Evolutionary conservation across 2,888 invertebrate genomes (phyloP).

Genomic region (Mellilla xanthometata): DNA sequence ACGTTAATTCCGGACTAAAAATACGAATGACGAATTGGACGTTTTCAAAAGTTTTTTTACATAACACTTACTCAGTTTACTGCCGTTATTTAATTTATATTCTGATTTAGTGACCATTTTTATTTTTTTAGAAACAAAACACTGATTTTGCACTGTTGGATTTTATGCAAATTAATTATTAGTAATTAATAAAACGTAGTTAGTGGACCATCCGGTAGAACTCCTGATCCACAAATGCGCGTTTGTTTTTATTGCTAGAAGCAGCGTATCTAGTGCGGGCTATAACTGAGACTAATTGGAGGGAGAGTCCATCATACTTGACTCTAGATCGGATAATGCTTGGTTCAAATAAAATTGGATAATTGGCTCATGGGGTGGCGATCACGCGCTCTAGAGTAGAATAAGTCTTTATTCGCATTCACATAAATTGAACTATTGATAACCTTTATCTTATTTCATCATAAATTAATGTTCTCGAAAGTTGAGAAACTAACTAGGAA

Average conservation of each 20-base stretch:
- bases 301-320: slow-evolving; percentile 31
- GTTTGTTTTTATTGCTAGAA: slow-evolving; percentile 9
- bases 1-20: slow-evolving; percentile 14
- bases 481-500: too few species aligned
- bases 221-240: slow-evolving; percentile 15
- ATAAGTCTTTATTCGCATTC: too few species aligned
- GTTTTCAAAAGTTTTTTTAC: slow-evolving; percentile 19
- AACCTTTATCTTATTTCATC: too few species aligned
- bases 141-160: too few species aligned
- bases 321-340: slow-evolving; percentile 18
- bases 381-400: slow-evolving; percentile 17
- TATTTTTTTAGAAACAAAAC: too few species aligned
- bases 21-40: slow-evolving; percentile 22
- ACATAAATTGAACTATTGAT: too few species aligned
- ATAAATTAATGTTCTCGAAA: too few species aligned
- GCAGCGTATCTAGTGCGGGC: too few species aligned
- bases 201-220: slow-evolving; percentile 15
- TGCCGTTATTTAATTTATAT: slow-evolving; percentile 29
- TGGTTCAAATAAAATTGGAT: slow-evolving; percentile 20
- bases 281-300: slow-evolving; percentile 15
- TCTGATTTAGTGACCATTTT: slow-evolving; percentile 26
- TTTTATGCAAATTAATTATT: neutral
- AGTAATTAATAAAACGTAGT: neutral
- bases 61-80: slow-evolving; percentile 32
- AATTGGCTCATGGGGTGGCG: slow-evolving; percentile 16